Evolutionary conservation across 2,888 invertebrate genomes (phyloP), one percentile per base, ranked within the genome.

Genomic region (Pristionchus arcanus): DNA sequence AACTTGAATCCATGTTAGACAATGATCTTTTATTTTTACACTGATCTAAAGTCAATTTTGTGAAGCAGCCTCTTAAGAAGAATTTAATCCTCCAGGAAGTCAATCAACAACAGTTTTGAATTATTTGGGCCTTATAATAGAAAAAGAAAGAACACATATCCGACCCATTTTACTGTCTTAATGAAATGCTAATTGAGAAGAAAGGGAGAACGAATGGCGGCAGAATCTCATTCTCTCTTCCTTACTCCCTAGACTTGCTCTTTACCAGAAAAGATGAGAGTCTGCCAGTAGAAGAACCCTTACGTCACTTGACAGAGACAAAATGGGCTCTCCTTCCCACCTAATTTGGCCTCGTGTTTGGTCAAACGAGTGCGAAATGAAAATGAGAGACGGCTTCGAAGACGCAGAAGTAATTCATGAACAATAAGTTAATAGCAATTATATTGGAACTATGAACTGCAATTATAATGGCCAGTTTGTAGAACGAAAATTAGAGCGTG

Each of bases 251-350:
- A 37, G 21, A 63, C 63, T n/a, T 63, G n/a, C 25, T 21, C 63
- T 63, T 37, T 37, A 68, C 28, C 68, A 68, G 68, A 31, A 31
- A 68, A 15, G 74, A 74, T 5, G 15, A 31, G 37, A 74, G 42
- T 37, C 68, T 21, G 74, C 37, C 34, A 74, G 37, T 63, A 37
- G 74, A 74, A 37, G 37, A 37, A 74, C 28, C 31, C 68, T 28
- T 37, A 37, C 74, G 74, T 74, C 74, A 74, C 31, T 37, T 74
- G 37, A 74, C 74, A 81, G n/a, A 81, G 49, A 53, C 49, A 81
- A 81, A 81, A 81, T 81, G 81, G 81, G 49, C 49, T 81, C 74
- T 34, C 16, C 31, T 53, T 81, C 81, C 13, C 81, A 81, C 81
- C 81, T 81, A 81, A 81, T 81, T 81, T 81, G 11, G 81, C 28